Percentiles rank a stretch among this genome's conserved stretches.
Conservation (phyloP, 1,140 invertebrate genomes). For the Drosophila persimilis region DNA sequence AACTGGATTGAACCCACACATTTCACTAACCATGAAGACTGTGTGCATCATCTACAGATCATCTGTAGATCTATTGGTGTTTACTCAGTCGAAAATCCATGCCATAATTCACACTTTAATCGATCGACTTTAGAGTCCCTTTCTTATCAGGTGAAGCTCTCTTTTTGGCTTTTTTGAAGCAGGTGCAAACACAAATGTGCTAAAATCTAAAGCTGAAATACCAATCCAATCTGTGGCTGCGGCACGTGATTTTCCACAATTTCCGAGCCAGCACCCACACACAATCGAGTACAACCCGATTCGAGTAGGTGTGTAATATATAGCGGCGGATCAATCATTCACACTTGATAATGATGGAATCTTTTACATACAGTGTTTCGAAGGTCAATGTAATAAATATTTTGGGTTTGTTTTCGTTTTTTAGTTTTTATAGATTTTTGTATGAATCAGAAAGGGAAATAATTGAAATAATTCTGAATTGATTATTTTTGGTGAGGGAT, state of each 20-base stretch:
- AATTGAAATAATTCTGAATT: no score
- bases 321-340: no score
- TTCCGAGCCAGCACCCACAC: no score
- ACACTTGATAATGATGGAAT: no score
- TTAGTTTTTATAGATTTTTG: no score
- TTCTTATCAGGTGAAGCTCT: slow-evolving; percentile 7
- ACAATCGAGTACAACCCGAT: no score
- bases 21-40: slow-evolving; percentile 53
- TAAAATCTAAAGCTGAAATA: slow-evolving; percentile 44
- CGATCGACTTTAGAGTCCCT: slow-evolving; percentile 15
- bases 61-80: neutral
- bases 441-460: no score
- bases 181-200: slow-evolving; percentile 57
- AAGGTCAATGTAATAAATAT: no score
- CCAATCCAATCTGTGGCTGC: neutral
- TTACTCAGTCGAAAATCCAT: neutral
- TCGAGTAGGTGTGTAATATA: no score
- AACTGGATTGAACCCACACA: slow-evolving; percentile 71
- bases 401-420: no score
- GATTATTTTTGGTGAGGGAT: no score
- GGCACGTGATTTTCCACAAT: slow-evolving; percentile 19
- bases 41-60: neutral
- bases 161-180: neutral
- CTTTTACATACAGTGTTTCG: no score
- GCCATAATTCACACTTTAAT: slow-evolving; percentile 33